These are phyloP conservation scores for Fratercula arctica DNA, from an alignment of 2,797 vertebrate species.

Conservation along the genomic window DNA sequence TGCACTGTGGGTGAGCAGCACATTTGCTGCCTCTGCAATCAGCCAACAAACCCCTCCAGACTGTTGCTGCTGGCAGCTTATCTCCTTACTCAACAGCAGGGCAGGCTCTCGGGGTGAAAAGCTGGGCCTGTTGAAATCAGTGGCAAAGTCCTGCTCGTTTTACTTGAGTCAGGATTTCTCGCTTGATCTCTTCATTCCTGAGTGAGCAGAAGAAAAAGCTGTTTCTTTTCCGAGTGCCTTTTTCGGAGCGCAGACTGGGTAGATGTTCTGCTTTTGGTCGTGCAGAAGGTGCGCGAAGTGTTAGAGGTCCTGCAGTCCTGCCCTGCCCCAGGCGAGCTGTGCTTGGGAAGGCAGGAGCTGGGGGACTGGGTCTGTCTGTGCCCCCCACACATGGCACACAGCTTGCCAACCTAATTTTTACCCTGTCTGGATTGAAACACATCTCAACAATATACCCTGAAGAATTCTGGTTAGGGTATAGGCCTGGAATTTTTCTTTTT, in stretches of 20 bases:
- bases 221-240: background rate
- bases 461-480: background rate
- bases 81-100: slow-evolving; percentile 24
- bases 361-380: background rate
- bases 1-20: slow-evolving; percentile 14
- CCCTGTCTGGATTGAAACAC: background rate
- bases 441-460: background rate
- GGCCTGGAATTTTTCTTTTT: background rate
- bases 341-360: background rate
- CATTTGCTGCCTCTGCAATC: slow-evolving; percentile 38
- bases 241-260: background rate
- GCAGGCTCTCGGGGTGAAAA: background rate
- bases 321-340: background rate
- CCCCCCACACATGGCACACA: accelerated
- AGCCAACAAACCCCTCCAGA: slow-evolving; percentile 41
- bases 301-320: background rate
- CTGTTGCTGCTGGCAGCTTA: slow-evolving; percentile 36
- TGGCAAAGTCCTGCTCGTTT: slow-evolving; percentile 42
- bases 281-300: background rate
- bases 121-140: slow-evolving; percentile 38
- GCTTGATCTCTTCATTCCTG: background rate
- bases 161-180: slow-evolving; percentile 20
- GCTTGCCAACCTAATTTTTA: background rate
- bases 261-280: background rate
- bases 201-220: background rate